These are phyloP conservation scores for Lycorma delicatula DNA, from an alignment of 1,140 invertebrate genomes.

Conservation along the genomic window DNA sequence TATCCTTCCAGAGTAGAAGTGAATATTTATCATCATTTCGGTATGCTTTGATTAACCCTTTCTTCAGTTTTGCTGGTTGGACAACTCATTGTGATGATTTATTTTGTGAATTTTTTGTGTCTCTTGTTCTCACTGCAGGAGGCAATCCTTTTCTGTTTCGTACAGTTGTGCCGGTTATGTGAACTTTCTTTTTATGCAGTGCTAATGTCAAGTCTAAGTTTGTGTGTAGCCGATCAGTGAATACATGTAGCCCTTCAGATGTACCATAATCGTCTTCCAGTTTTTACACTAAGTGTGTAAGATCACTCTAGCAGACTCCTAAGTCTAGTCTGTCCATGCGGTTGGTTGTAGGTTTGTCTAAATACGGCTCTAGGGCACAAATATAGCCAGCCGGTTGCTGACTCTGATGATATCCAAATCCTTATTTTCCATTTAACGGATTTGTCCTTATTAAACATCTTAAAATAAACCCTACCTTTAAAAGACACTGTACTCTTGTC, in stretches of 20 bases:
- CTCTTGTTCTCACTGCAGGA: conserved; percentile 3
- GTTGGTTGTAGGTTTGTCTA: neutral
- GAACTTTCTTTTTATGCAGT: conserved; percentile 3
- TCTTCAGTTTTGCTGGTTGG: neutral
- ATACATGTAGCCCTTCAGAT: conserved; percentile 5
- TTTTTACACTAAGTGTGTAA: conserved; percentile 5
- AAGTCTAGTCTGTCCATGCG: conserved; percentile 9
- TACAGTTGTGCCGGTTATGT: conserved; percentile 5
- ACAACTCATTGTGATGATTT: no score
- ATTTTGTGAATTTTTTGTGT: conserved; percentile 1
- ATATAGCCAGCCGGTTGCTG: conserved; percentile 1
- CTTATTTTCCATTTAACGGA: conserved; percentile 9
- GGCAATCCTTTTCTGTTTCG: conserved; percentile 4
- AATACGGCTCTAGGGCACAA: conserved; percentile 11
- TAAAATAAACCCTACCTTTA: conserved; percentile 7
- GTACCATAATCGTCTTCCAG: conserved; percentile 3
- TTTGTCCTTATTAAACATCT: conserved; percentile 10
- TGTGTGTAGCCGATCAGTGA: conserved; percentile 8
- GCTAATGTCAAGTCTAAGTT: conserved; percentile 1
- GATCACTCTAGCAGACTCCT: neutral
- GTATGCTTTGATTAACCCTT: conserved; percentile 6
- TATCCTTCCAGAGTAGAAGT: conserved; percentile 9
- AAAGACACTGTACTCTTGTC: conserved; percentile 8
- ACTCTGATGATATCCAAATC: neutral
- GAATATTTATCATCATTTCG: neutral